Base-by-base conservation (phyloP, 2,797 vertebrate genomes). In the Lithobates sylvaticus region DNA sequence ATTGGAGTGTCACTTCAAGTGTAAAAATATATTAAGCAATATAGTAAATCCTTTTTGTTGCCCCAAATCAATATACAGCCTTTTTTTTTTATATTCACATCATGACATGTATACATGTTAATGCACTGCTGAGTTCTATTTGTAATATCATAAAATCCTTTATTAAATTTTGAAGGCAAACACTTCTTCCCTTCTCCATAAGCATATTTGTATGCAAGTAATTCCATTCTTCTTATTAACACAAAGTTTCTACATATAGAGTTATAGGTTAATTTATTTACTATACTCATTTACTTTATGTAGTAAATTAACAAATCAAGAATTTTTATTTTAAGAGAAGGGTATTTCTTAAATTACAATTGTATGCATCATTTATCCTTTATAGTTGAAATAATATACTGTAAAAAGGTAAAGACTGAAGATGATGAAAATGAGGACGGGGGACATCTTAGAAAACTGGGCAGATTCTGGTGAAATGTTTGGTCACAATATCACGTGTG, bases 1-100 rank as follows among this genome's bases (percentile, higher is more conserved):
- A 74, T 54, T 39, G 8, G 32, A 81, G 34, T 69, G 69, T 6
- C 42, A 36, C 71, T 61, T 84, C 75, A 84, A 61, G 44, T 70
- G 32, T 54, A 77, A 71, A 81, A 81, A 47, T 80, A 26, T n/a
- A 69, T 69, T 71, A 81, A 39, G 42, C 21, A 81, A 12, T 36
- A 67, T 26, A 67, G 65, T 26, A 67, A 67, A 67, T 67, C 65
- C 65, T 67, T 12, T 23, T 61, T 61, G 54, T 61, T 69, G 67
- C 29, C 36, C 29, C 69, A 21, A 34, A 34, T 21, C 36, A 72
- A 36, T 72, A 67, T 67, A 67, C 27, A 67, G 65, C 29, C 18
- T 67, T 15, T 67, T 29, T 29, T 29, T 67, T 67, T 67, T 29
- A 67, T 67, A 26, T 27, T 0, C 27, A 6, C n/a, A 67, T 67